These are phyloP conservation scores for Notiomystis cincta DNA, from an alignment of 2,113 vertebrate species.

Conservation along the genomic window DNA sequence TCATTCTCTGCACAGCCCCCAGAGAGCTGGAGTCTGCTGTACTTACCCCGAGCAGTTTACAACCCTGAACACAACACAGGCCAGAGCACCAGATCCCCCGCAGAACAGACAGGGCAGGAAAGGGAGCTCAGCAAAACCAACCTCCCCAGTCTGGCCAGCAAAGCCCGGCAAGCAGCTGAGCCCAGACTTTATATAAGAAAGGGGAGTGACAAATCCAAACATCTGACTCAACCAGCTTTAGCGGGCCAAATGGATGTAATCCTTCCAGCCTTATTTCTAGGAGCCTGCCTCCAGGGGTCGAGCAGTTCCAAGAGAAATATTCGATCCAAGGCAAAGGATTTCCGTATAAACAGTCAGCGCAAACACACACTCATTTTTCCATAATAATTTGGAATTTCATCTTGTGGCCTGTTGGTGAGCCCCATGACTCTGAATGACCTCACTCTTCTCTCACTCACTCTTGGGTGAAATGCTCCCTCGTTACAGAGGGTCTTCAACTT, in stretches of 20 bases:
- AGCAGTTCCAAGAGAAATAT: slow-evolving; percentile 35
- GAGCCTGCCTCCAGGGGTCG: background rate
- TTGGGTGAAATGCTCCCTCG: background rate
- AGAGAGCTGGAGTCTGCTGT: background rate
- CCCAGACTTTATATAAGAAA: slow-evolving; percentile 7
- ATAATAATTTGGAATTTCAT: background rate
- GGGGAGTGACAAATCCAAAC: slow-evolving; percentile 27
- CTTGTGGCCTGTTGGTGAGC: background rate
- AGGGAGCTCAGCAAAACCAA: background rate
- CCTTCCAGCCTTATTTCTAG: background rate
- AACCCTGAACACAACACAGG: background rate
- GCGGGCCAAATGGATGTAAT: background rate
- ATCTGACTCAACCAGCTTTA: background rate
- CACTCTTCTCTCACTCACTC: background rate
- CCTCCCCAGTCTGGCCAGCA: background rate
- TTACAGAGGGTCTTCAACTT: background rate
- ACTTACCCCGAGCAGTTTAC: background rate
- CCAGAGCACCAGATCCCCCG: background rate
- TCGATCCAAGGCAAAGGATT: background rate
- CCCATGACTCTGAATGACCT: background rate
- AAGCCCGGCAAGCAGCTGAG: background rate
- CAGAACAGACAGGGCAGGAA: background rate
- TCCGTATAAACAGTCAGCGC: background rate
- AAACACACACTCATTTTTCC: background rate
- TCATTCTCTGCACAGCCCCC: background rate